Evolutionary conservation across 1,140 invertebrate genomes (phyloP), one percentile per base, ranked within the genome.

Genomic region (Drosophila parabipectinata): DNA sequence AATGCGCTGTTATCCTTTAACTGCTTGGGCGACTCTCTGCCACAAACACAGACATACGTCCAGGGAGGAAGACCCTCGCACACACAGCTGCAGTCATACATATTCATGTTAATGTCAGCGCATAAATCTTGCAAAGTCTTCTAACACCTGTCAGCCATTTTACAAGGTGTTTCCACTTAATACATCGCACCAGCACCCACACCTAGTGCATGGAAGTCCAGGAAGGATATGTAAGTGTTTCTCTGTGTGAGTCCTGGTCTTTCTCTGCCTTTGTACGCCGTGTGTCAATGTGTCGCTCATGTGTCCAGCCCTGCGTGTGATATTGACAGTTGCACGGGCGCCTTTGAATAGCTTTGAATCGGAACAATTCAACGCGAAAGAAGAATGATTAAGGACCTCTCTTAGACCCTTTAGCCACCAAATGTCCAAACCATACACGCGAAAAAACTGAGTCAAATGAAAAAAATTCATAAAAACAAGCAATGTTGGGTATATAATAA

Each of bases 41-140:
- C 37, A 68, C 39, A 64, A 37, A 63, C 44, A 61, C n/a, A 71
- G 32, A 57, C 18, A 56, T 45, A 50, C 26, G 41, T 44, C 41
- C 41, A 15, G 5, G 2, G 41, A 44, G 41, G 15, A 44, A 51
- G 14, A 51, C 14, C 32, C 30, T 59, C 50, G 48, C 52, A 44
- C 26, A 48, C 15, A 60, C 59, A 50, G 47, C 61, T 79, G 82
- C 61, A 79, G 67, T 59, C 56, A 87, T 87, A 87, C 83, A 87
- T 87, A 87, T 87, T 87, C 83, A 87, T 87, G 83, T 87, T 87
- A 87, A 87, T 87, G 83, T 87, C 83, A 88, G 83, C 83, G 79
- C 83, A 87, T 87, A 87, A 87, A 87, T 87, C 83, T 87, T 87
- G 83, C 83, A 87, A 87, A 87, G 83, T 87, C 83, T 87, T 87